A percentile compares a stretch with the other conserved stretches of the same genome.
Evolutionary conservation across 2,113 vertebrate species (phyloP).

Genomic region (Zapornia atra): DNA sequence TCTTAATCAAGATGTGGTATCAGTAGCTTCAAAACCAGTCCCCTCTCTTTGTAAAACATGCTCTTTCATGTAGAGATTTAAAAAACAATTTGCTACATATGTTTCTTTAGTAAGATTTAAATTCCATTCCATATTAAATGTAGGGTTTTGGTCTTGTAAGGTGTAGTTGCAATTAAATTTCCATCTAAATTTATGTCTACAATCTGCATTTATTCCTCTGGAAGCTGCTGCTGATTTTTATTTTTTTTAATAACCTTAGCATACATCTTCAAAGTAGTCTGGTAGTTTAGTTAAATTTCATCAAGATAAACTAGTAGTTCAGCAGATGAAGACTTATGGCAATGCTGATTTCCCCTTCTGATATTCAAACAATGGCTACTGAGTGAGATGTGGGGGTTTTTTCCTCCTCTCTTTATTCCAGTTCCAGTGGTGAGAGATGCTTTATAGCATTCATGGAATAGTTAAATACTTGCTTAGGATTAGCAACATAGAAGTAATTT

Average conservation of each 20-base stretch:
- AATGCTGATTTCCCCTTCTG: not conserved
- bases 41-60: not conserved
- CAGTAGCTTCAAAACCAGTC: not conserved
- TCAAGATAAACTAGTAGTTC: not conserved
- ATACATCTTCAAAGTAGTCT: not conserved
- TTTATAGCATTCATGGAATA: not conserved
- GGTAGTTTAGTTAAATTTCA: not conserved
- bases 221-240: not conserved
- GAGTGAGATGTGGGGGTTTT: not conserved
- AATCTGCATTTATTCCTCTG: not conserved
- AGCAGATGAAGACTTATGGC: not conserved
- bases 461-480: not conserved
- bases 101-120: not conserved
- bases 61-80: not conserved
- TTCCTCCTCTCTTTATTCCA: not conserved
- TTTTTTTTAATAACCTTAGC: not conserved
- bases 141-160: not conserved
- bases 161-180: not conserved
- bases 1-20: not conserved
- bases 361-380: not conserved
- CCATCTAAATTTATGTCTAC: not conserved
- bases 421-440: not conserved
- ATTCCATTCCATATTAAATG: not conserved
- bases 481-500: slow-evolving; percentile 15
- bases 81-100: not conserved